A percentile compares a stretch with the other conserved stretches of the same genome.
phyloP scores from a whole-genome alignment of 2,888 invertebrate species.

The Drosophila limbata region DNA sequence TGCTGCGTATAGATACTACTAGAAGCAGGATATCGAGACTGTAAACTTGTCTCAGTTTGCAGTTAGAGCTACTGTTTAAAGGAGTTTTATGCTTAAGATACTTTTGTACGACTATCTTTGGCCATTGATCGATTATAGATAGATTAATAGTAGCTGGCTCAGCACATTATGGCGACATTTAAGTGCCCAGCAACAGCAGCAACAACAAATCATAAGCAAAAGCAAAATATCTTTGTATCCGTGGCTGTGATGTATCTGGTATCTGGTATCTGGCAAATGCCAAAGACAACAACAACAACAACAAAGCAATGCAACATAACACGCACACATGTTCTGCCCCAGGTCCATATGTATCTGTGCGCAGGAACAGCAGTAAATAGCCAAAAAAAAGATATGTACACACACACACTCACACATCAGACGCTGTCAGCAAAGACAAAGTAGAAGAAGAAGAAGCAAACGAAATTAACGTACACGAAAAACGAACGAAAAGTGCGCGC shows the following conservation, averaged over 20 bases:
- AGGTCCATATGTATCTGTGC: conserved; percentile 23
- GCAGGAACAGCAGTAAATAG: conserved; percentile 64
- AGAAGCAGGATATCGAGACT: background rate
- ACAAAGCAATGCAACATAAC: conserved; percentile 45
- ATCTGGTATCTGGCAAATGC: conserved; percentile 47
- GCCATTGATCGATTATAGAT: background rate
- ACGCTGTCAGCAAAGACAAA: conserved; percentile 40
- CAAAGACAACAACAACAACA: conserved; percentile 35
- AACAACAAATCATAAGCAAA: conserved; percentile 14
- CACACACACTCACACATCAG: conserved; percentile 4
- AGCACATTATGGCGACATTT: conserved; percentile 12
- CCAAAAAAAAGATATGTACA: conserved; percentile 47
- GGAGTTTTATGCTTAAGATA: background rate
- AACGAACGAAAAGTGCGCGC: conserved; percentile 42
- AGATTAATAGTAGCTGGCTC: background rate
- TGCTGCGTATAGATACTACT: background rate
- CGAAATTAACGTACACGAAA: conserved; percentile 34
- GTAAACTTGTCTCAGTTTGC: background rate
- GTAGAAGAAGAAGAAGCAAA: conserved; percentile 59
- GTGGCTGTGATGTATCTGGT: conserved; percentile 32
- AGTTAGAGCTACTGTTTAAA: background rate
- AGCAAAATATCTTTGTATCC: conserved; percentile 16
- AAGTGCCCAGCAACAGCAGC: conserved; percentile 7
- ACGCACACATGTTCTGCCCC: conserved; percentile 65
- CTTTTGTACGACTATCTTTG: background rate